Conservation (phyloP, 23 tunicate species). For the Botrylloides violaceus region DNA sequence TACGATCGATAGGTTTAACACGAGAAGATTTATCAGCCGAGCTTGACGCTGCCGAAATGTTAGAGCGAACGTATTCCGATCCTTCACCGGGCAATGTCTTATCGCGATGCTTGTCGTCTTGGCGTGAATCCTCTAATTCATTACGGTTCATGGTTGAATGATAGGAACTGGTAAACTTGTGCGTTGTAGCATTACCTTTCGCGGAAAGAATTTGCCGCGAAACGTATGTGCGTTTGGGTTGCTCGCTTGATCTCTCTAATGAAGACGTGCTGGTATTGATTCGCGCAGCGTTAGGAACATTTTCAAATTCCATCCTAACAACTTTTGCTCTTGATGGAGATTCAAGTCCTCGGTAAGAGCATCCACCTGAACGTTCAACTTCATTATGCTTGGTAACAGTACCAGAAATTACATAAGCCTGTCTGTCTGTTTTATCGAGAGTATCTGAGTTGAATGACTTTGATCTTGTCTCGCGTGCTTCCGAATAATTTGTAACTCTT, state of each 20-base stretch:
- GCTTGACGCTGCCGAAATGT: neutral
- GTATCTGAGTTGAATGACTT: neutral
- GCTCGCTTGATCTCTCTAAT: neutral
- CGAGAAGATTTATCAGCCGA: conserved; percentile 7
- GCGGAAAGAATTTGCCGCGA: neutral
- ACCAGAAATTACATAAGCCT: neutral
- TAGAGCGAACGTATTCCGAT: neutral
- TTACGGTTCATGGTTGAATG: neutral
- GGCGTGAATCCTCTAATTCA: conserved; percentile 1
- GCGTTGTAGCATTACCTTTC: neutral
- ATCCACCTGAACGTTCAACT: neutral
- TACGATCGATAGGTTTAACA: conserved; percentile 6
- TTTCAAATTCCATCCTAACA: neutral
- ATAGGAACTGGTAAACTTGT: neutral
- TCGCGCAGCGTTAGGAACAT: neutral
- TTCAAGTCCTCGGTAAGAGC: neutral
- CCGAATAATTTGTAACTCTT: neutral
- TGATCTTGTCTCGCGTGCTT: neutral
- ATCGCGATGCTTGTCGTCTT: conserved; percentile 7
- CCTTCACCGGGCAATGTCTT: neutral
- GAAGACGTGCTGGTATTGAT: neutral
- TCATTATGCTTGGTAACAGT: neutral
- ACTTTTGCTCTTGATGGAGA: neutral
- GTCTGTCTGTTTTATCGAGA: neutral
- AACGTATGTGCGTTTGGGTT: neutral